These are phyloP conservation scores for Aurelia coerulea DNA, from an alignment of 30 jellyfish, hydroid and myxozoan species.

Conservation along the genomic window DNA sequence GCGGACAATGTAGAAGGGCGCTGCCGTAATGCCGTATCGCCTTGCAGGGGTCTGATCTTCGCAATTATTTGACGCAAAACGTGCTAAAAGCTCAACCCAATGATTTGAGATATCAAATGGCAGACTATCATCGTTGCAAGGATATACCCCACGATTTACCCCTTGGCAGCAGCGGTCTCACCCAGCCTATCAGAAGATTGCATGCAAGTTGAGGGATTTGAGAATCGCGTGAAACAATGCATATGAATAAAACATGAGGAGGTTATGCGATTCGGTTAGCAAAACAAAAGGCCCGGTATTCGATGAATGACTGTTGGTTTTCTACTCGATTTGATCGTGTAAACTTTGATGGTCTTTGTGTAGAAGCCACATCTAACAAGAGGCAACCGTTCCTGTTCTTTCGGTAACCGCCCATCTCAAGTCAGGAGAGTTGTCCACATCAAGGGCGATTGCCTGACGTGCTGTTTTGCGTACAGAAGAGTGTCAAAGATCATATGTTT, in stretches of 20 bases:
- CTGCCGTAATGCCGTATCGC: too few species aligned
- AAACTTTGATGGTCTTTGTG: slow-evolving; percentile 60
- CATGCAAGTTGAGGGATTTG: slow-evolving; percentile 48
- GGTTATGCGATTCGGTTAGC: slow-evolving; percentile 63
- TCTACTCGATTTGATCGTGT: slow-evolving; percentile 55
- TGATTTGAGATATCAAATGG: too few species aligned
- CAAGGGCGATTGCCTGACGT: slow-evolving; percentile 75
- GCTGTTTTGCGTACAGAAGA: neutral
- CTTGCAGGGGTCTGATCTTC: too few species aligned
- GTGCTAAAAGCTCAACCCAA: too few species aligned
- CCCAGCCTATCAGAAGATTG: slow-evolving; percentile 27
- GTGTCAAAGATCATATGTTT: neutral
- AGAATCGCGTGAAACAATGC: slow-evolving; percentile 27
- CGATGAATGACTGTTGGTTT: slow-evolving; percentile 89
- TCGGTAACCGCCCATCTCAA: slow-evolving; percentile 50
- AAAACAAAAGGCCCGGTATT: slow-evolving; percentile 81
- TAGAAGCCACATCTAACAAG: slow-evolving; percentile 25
- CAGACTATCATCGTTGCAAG: too few species aligned
- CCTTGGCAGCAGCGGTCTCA: too few species aligned
- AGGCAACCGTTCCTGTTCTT: slow-evolving; percentile 17
- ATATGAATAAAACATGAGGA: slow-evolving; percentile 77
- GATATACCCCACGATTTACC: too few species aligned
- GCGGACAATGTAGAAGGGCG: too few species aligned
- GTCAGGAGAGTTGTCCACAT: slow-evolving; percentile 72
- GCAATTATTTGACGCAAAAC: too few species aligned